These are phyloP conservation scores for Poecile montanus DNA, from an alignment of 2,797 vertebrate species.

Conservation along the genomic window DNA sequence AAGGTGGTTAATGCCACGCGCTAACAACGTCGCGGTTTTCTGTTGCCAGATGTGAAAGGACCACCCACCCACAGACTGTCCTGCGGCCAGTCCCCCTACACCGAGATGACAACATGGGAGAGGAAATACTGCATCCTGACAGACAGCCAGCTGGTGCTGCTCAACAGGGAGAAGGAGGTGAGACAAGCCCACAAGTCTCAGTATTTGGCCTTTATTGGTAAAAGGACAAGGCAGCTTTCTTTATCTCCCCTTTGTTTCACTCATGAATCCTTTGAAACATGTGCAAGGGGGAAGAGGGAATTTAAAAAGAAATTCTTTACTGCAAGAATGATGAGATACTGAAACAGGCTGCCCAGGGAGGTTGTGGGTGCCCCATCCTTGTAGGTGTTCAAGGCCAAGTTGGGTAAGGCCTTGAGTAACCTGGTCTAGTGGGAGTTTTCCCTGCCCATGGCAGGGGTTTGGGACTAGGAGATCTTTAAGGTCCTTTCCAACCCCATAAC, in stretches of 20 bases:
- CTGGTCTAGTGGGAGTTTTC: background rate
- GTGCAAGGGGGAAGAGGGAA: background rate
- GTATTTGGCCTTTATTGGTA: background rate
- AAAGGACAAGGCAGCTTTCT: background rate
- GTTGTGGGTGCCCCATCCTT: background rate
- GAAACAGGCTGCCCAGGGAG: background rate
- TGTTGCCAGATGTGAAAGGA: conserved; percentile 89
- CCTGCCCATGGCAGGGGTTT: background rate
- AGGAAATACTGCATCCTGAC: conserved; percentile 94
- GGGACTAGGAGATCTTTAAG: background rate
- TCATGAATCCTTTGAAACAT: rapidly evolving
- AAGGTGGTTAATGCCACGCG: background rate
- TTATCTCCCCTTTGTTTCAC: background rate
- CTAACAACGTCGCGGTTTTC: background rate
- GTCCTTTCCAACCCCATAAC: background rate
- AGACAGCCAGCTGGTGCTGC: conserved; percentile 92
- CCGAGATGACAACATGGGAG: conserved; percentile 86
- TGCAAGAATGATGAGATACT: background rate
- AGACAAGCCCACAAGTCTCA: background rate
- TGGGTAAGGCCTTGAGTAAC: background rate
- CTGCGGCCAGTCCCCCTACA: conserved; percentile 92
- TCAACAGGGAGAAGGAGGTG: conserved; percentile 92
- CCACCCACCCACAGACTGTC: conserved; percentile 91
- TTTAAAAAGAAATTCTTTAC: background rate
- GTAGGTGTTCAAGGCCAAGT: background rate